Evolutionary conservation across 2,797 vertebrate species (phyloP), one percentile per base, ranked within the genome.

Genomic region (Rhynchotus rufescens): DNA sequence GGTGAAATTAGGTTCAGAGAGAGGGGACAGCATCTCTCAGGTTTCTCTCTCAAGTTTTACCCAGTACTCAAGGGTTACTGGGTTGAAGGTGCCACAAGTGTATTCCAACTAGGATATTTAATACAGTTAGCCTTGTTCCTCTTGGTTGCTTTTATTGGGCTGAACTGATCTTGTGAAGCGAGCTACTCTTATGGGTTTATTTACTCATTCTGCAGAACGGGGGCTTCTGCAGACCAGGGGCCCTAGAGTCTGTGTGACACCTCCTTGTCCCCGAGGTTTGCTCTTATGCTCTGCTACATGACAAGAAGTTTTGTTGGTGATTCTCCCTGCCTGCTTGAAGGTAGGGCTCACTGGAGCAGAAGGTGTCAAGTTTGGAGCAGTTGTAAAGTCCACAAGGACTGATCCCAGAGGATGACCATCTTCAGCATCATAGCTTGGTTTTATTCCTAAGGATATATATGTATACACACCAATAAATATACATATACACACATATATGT

Each of bases 111-210:
- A 86, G 38, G 21, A 28, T 51, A 51, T 72, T 93, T 84, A 91
- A 80, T 5, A 84, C 64, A 88, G 74, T 89, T 92, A 86, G 74
- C 90, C 75, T 88, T 85, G 28, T 86, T 94, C 40, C 72, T 88
- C 5, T 0, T 47, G 49, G 40, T 52, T 74, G 61, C 76, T 83
- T 95, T 88, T 80, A 71, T 86, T 84, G 57, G 32, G 36, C 40
- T 90, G 84, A 92, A 47, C 75, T 84, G 81, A 68, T 84, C 38
- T 72, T 51, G 20, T 77, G 61, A 80, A 92, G 79, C 28, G 25
- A 84, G 45, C 3, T 59, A 42, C 8, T 76, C 40, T 5, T 10
- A 66, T 56, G 80, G 42, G 66, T 75, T 89, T 92, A 59, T 89
- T 93, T 92, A 54, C 75, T 85, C 78, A 3, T 51, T 92, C 78